phyloP scores from a whole-genome alignment of 2,888 invertebrate genomes.

The Panopea generosa region DNA sequence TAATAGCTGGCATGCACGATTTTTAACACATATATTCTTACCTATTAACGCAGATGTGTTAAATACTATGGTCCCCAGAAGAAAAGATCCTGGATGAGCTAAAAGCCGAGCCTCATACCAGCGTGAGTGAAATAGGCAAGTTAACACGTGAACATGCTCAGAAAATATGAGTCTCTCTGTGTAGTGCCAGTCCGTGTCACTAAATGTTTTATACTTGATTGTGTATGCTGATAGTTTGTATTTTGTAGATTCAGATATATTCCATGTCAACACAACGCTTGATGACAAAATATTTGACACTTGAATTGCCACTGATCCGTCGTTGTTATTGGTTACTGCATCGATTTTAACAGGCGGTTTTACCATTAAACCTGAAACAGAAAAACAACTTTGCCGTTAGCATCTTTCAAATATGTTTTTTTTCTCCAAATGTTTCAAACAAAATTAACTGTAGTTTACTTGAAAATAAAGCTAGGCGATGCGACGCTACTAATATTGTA shows the following conservation, averaged over 20 bases:
- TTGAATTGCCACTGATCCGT: conserved; percentile 4
- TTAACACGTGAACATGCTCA: conserved; percentile 15
- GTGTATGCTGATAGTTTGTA: conserved; percentile 35
- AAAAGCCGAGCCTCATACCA: conserved; percentile 52
- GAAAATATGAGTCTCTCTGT: conserved; percentile 45
- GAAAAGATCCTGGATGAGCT: conserved; percentile 30
- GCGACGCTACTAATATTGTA: too few species aligned
- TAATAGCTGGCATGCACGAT: too few species aligned
- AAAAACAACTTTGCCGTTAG: too few species aligned
- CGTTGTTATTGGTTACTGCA: not conserved
- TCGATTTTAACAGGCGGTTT: not conserved
- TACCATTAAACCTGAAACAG: not conserved
- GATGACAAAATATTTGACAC: conserved; percentile 39
- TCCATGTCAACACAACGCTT: conserved; percentile 41
- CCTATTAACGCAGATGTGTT: conserved; percentile 45
- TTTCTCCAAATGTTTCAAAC: too few species aligned
- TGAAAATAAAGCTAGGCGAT: too few species aligned
- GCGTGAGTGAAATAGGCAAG: conserved; percentile 32
- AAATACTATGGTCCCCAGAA: conserved; percentile 49
- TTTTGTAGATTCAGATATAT: conserved; percentile 12
- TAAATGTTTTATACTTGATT: conserved; percentile 45
- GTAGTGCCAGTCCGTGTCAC: conserved; percentile 34
- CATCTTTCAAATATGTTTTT: too few species aligned
- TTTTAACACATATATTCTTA: conserved; percentile 12
- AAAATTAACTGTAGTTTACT: too few species aligned